Evolutionary conservation across 2,888 invertebrate genomes (phyloP), one percentile per base, ranked within the genome.

Genomic region (Craniophora ligustri): DNA sequence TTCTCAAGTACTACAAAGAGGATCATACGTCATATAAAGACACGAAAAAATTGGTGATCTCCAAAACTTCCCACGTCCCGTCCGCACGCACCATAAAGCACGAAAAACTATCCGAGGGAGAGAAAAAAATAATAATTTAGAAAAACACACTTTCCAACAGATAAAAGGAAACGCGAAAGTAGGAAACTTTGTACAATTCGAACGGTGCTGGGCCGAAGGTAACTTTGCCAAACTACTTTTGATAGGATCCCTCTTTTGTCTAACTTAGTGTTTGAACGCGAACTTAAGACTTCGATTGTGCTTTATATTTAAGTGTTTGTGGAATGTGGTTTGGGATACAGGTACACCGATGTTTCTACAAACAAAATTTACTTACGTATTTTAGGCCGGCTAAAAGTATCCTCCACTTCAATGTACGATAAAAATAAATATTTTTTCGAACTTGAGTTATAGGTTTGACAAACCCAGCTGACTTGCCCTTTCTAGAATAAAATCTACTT

Each of bases 81-180:
- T 19, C 21, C 81, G 74, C 80, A 85, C 88, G 87, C 86, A 75
- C 81, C 87, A 87, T 86, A 84, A 81, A 85, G 73, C 85, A 79
- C 79, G 60, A 73, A 75, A 53, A 73, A 63, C 61, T 70, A 68
- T 68, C 41, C 32, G 38, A 72, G 67, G 56, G 49, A 75, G 76
- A 78, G 82, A 79, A 82, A 82, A 82, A 89, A 90, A 89, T 86
- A 88, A 91, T 88, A 91, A 91, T 89, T 89, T 89, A 86, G 87
- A 85, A 84, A 81, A 81, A 80, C 82, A 90, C 88, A 88, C 86
- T 88, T 86, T 86, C 81, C 63, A 82, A 85, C 80, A 87, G 83
- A 91, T 89, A 91, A 91, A 91, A 87, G 87, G 88, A 85, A 91
- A 86, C 86, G 86, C 58, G 86, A 87, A 89, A 91, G 87, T 89